Base-by-base conservation (phyloP, 2,113 vertebrate species). In the Salvelinus sp. region DNA sequence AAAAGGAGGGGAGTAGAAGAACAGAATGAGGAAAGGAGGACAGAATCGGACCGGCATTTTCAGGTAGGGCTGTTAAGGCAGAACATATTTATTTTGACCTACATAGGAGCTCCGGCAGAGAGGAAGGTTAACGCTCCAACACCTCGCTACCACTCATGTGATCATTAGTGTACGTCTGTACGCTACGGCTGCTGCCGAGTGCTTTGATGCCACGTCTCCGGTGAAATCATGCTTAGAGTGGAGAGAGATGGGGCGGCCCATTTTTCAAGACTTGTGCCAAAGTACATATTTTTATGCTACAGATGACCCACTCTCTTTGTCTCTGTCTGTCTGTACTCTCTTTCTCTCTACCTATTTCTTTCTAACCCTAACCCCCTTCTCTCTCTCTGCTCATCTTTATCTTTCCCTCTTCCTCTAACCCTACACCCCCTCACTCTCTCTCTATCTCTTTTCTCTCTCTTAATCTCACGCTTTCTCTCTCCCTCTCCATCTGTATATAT, bases 1-100 rank as follows among this genome's bases (percentile, higher is more conserved):
- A 54, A 54, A 54, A 54, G 50, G 16, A 54, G 50, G 38, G 75
- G 9, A 10, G 12, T 44, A 44, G 38, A 44, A 44, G 38, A 9
- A 44, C 38, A 10, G n/a, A 64, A 28, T 66, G 48, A 22, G 33
- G 75, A 82, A 87, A 89, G 73, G 86, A 88, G 87, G 84, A 82
- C 85, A 87, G 79, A 44, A 68, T 83, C 7, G 65, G 7, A 66
- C 74, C 84, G 84, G 88, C 86, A 89, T 83, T 84, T 85, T 69
- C 86, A 88, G 38, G 38, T 44, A 44, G 38, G 86, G 79, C 78
- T 85, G 85, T 80, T 77, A 81, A 90, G 84, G 83, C 87, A 82
- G 88, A 91, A 91, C 89, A 87, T 79, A 88, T 92, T 90, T 86
- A 73, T 86, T 79, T 90, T 44, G 91, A 91, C 91, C 91, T 86